Conservation (phyloP, 2,113 vertebrate genomes). For the Ginglymostoma cirratum region DNA sequence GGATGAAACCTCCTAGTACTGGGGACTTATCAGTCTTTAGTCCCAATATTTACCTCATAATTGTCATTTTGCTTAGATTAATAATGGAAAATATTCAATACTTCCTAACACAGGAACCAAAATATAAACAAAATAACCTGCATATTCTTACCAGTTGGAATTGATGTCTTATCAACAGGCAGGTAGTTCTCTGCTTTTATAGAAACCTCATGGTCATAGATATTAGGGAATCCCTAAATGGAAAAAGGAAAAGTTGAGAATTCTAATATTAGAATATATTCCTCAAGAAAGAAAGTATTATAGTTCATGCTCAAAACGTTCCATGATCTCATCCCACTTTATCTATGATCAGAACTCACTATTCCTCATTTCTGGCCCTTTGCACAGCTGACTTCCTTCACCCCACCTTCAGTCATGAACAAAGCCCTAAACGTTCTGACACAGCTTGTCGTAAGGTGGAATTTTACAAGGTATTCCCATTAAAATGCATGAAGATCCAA, state of each 20-base stretch:
- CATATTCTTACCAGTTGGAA: conserved; percentile 69
- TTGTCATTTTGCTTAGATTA: background rate
- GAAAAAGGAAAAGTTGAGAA: conserved; percentile 34
- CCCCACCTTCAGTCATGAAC: background rate
- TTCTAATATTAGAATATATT: background rate
- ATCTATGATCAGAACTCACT: background rate
- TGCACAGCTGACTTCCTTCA: background rate
- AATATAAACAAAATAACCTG: background rate
- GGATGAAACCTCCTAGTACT: too few species aligned
- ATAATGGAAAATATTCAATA: background rate
- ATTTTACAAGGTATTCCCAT: too few species aligned
- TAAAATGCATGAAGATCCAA: too few species aligned
- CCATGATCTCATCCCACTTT: too few species aligned
- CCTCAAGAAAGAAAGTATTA: background rate
- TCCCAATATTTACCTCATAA: too few species aligned
- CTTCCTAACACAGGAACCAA: background rate
- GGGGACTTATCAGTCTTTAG: too few species aligned
- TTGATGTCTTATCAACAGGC: conserved; percentile 69
- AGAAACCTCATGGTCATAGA: conserved; percentile 75
- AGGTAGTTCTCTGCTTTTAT: conserved; percentile 72
- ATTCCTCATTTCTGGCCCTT: background rate
- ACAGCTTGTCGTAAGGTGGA: too few species aligned
- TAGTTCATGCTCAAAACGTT: background rate
- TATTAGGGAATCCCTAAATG: conserved; percentile 59
- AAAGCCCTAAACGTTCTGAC: too few species aligned